A percentile compares a stretch with the other conserved stretches of the same genome.
phyloP scores from a whole-genome alignment of 2,797 vertebrate genomes.

The Hipposideros larvatus region DNA sequence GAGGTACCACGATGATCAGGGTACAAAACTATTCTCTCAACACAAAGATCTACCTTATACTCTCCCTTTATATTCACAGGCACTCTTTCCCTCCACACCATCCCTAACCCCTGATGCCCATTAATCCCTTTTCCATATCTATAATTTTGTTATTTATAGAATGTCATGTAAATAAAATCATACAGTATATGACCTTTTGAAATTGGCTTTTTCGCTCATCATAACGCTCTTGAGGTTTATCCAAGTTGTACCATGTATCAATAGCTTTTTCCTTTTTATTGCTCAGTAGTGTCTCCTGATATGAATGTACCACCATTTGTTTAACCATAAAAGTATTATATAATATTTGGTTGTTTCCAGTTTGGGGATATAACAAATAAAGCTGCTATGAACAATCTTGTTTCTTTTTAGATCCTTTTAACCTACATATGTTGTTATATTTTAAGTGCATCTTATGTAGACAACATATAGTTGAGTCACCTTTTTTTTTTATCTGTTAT shows the following conservation, averaged over 20 bases:
- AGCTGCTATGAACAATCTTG: background rate
- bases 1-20: background rate
- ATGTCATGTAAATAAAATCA: background rate
- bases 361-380: constrained; percentile 11
- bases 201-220: background rate
- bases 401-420: background rate
- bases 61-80: background rate
- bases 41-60: background rate
- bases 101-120: background rate
- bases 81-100: background rate
- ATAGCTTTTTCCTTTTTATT: background rate
- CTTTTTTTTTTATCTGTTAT: background rate
- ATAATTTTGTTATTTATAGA: background rate
- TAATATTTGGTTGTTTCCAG: background rate
- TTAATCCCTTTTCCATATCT: background rate
- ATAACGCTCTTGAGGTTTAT: background rate
- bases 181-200: background rate
- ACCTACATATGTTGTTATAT: background rate
- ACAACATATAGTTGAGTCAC: background rate
- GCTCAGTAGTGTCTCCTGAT: background rate
- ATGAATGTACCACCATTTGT: background rate
- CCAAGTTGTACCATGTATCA: background rate
- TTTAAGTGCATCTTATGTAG: background rate
- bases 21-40: background rate
- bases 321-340: background rate